A percentile compares a stretch with the other conserved stretches of the same genome.
Evolutionary conservation across 1,140 invertebrate species (phyloP).

Genomic region (Drosophila navojoa): DNA sequence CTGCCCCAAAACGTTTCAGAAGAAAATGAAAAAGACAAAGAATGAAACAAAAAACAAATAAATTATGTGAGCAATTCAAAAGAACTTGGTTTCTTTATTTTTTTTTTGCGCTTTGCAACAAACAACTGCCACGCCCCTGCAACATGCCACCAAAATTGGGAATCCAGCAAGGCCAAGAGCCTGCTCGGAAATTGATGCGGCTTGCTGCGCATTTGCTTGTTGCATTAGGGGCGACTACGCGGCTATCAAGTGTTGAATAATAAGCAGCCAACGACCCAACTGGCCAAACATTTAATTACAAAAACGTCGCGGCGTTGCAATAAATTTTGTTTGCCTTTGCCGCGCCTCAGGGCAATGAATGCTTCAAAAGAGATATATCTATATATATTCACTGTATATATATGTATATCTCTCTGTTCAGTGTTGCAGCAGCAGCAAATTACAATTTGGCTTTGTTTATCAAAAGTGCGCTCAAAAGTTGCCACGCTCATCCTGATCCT

Average conservation of each 20-base stretch:
- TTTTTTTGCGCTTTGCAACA: slow-evolving; percentile 37
- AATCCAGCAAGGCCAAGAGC: slow-evolving; percentile 47
- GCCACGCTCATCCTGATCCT: slow-evolving; percentile 71
- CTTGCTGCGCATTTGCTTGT: slow-evolving; percentile 46
- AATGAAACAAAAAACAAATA: slow-evolving; percentile 50
- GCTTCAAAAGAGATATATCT: slow-evolving; percentile 1
- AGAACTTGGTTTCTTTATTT: slow-evolving; percentile 56
- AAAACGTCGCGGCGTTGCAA: slow-evolving; percentile 74
- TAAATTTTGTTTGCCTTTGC: slow-evolving; percentile 69
- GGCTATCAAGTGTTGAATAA: slow-evolving; percentile 64
- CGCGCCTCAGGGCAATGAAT: slow-evolving; percentile 47
- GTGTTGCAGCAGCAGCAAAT: slow-evolving; percentile 15
- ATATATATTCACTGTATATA: slow-evolving; percentile 11
- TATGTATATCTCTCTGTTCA: slow-evolving; percentile 21
- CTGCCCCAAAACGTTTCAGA: slow-evolving; percentile 60
- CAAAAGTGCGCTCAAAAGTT: slow-evolving; percentile 69
- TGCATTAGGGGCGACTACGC: slow-evolving; percentile 42
- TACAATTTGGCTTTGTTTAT: slow-evolving; percentile 56
- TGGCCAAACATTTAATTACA: slow-evolving; percentile 81
- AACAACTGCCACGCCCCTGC: slow-evolving; percentile 51
- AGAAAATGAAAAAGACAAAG: slow-evolving; percentile 53
- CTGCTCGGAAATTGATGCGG: slow-evolving; percentile 65
- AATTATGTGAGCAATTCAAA: slow-evolving; percentile 73
- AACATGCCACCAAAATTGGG: slow-evolving; percentile 23
- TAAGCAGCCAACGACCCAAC: slow-evolving; percentile 63